A percentile compares a stretch with the other conserved stretches of the same genome.
Evolutionary conservation across 1,140 invertebrate genomes (phyloP).

Genomic region (Drosophila willistoni): DNA sequence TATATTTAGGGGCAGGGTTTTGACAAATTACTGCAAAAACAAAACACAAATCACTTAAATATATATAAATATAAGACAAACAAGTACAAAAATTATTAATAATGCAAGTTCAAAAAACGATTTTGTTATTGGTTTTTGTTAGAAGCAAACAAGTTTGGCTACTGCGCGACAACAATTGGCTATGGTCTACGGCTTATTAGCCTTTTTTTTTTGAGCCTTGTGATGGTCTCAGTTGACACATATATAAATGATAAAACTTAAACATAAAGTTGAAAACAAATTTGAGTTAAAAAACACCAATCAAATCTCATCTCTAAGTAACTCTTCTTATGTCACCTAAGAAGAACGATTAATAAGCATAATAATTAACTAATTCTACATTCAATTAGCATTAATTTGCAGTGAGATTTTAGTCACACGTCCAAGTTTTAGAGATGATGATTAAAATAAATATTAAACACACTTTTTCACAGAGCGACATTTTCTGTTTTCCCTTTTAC

Average conservation of each 20-base stretch:
- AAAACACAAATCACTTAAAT: background rate
- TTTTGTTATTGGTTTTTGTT: slow-evolving; percentile 8
- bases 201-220: slow-evolving; percentile 31
- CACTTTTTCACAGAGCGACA: slow-evolving; percentile 30
- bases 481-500: slow-evolving; percentile 22
- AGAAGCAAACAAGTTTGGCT: slow-evolving; percentile 45
- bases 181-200: background rate
- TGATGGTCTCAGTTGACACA: too few species aligned
- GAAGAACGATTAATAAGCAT: background rate
- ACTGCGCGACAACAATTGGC: slow-evolving; percentile 6
- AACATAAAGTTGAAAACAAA: background rate
- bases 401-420: background rate
- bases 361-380: background rate
- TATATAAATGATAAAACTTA: background rate
- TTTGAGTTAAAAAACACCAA: background rate
- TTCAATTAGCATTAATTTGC: slow-evolving; percentile 22
- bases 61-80: slow-evolving; percentile 2
- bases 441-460: background rate
- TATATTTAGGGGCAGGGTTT: too few species aligned
- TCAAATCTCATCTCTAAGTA: slow-evolving; percentile 6
- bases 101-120: slow-evolving; percentile 33
- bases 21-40: background rate
- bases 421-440: slow-evolving; percentile 10
- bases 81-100: slow-evolving; percentile 37
- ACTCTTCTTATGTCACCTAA: too few species aligned